Evolutionary conservation across 2,888 invertebrate genomes (phyloP).

Genomic region (Silvanus unidentatus): DNA sequence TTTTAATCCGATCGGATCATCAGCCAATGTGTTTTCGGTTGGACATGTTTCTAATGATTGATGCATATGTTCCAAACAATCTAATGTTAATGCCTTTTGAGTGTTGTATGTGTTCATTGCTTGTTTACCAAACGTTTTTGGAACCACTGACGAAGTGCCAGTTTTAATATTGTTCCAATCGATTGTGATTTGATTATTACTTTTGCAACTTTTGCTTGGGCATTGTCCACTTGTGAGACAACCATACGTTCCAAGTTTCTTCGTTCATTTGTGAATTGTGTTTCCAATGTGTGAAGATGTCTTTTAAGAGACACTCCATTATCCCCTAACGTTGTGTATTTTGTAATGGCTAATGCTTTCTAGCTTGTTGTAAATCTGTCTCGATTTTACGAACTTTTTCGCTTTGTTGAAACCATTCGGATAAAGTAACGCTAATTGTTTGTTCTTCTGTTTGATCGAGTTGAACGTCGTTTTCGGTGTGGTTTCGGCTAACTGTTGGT

Average conservation of each 20-base stretch:
- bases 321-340: no score
- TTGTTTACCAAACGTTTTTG: slow-evolving; percentile 53
- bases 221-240: no score
- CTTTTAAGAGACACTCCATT: no score
- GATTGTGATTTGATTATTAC: no score
- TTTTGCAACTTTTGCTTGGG: no score
- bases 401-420: background rate
- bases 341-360: no score
- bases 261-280: background rate
- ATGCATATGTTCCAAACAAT: slow-evolving; percentile 66
- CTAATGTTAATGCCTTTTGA: slow-evolving; percentile 64
- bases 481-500: no score
- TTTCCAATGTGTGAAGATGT: no score
- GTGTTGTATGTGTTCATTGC: slow-evolving; percentile 64
- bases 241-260: background rate
- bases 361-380: no score
- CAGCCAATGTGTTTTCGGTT: slow-evolving; percentile 51
- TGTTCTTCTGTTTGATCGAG: no score
- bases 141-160: slow-evolving; percentile 51
- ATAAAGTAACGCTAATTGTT: background rate
- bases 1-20: slow-evolving; percentile 58
- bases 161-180: slow-evolving; percentile 53
- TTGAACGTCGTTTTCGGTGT: no score
- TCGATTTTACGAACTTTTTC: no score
- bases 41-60: slow-evolving; percentile 65